These are phyloP conservation scores for Sitta carolinensis DNA, from an alignment of 2,797 vertebrate species.

Conservation along the genomic window DNA sequence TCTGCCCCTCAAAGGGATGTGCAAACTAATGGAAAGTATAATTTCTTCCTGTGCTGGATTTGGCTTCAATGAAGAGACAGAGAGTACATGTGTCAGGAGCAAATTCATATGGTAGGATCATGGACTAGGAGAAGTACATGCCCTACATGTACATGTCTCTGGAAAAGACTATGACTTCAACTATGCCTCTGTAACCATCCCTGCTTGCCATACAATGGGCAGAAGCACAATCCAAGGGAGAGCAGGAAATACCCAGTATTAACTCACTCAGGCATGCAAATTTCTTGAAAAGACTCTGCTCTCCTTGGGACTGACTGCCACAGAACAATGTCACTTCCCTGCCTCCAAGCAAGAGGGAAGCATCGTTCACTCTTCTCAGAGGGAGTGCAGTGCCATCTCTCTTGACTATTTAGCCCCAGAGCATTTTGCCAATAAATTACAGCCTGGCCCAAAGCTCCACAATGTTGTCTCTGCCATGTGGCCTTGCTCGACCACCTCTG, in stretches of 20 bases:
- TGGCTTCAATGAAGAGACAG: neutral
- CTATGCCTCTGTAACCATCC: neutral
- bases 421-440: neutral
- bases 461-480: accelerated
- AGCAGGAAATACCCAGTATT: neutral
- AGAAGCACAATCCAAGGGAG: neutral
- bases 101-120: neutral
- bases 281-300: neutral
- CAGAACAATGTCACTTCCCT: neutral
- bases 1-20: neutral
- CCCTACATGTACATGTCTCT: neutral
- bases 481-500: neutral
- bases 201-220: neutral
- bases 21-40: neutral
- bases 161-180: neutral
- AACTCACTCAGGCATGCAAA: neutral
- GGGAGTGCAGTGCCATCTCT: neutral
- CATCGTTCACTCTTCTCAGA: neutral
- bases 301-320: neutral
- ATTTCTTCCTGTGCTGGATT: neutral
- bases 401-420: neutral
- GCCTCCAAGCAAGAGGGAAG: neutral
- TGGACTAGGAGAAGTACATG: neutral
- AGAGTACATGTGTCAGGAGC: neutral
- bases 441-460: neutral